phyloP scores from a whole-genome alignment of 2,888 invertebrate genomes.

The Chromoteleia sp. region DNA sequence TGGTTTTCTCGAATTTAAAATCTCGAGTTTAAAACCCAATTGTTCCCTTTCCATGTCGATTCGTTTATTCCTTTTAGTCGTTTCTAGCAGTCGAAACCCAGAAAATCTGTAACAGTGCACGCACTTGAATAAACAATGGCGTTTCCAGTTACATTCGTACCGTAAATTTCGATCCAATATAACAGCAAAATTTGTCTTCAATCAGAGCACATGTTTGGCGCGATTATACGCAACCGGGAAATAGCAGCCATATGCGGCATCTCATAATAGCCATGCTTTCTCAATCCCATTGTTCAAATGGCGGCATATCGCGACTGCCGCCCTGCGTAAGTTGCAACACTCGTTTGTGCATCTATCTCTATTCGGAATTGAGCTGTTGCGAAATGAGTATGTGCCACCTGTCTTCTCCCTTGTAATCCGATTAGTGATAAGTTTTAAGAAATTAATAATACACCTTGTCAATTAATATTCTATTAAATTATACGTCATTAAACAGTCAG shows the following conservation, averaged over 20 bases:
- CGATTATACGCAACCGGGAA: constrained; percentile 55
- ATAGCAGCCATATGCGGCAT: constrained; percentile 63
- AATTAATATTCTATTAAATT: neutral
- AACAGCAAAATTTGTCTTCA: constrained; percentile 52
- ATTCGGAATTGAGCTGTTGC: constrained; percentile 54
- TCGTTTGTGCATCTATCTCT: constrained; percentile 52
- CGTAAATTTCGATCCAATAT: constrained; percentile 37
- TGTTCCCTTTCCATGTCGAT: neutral
- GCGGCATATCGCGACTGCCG: constrained; percentile 70
- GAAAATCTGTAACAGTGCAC: neutral
- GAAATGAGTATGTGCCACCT: constrained; percentile 71
- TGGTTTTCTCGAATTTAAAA: neutral
- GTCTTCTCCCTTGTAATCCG: constrained; percentile 48
- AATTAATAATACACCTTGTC: no score
- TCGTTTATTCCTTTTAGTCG: neutral
- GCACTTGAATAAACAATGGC: constrained; percentile 36
- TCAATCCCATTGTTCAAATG: constrained; percentile 77
- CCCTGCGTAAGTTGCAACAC: constrained; percentile 63
- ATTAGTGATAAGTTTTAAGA: neutral
- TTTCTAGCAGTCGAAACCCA: neutral
- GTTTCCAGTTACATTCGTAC: neutral
- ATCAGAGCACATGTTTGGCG: constrained; percentile 31
- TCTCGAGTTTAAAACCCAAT: no score
- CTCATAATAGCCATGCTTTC: constrained; percentile 73
- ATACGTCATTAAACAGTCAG: no score